Evolutionary conservation across 2,888 invertebrate species (phyloP).

Genomic region (Pollenia labialis): DNA sequence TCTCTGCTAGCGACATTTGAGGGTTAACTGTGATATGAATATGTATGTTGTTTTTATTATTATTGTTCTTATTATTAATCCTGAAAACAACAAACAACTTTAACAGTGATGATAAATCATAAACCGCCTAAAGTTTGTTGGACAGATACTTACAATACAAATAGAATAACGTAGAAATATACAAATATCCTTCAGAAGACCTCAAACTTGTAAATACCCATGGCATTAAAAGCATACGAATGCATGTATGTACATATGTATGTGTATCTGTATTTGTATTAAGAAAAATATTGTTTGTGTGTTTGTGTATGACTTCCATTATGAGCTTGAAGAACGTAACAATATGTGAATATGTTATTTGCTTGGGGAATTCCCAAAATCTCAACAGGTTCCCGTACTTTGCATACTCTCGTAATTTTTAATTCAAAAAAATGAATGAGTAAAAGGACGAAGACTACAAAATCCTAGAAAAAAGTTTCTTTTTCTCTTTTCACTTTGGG

Average conservation of each 20-base stretch:
- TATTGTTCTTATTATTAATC: slow-evolving; percentile 76
- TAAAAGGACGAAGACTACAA: slow-evolving; percentile 59
- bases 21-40: not conserved
- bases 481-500: slow-evolving; percentile 9
- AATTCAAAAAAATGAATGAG: slow-evolving; percentile 69
- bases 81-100: slow-evolving; percentile 80
- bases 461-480: slow-evolving; percentile 40
- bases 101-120: slow-evolving; percentile 82
- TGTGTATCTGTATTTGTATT: not conserved
- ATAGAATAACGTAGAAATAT: slow-evolving; percentile 47
- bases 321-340: slow-evolving; percentile 71
- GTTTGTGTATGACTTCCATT: slow-evolving; percentile 20
- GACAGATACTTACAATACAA: slow-evolving; percentile 66
- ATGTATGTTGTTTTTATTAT: slow-evolving; percentile 18
- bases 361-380: slow-evolving; percentile 84
- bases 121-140: slow-evolving; percentile 77
- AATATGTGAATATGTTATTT: slow-evolving; percentile 82
- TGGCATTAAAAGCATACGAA: slow-evolving; percentile 18
- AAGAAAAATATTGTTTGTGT: not conserved
- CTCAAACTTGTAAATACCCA: slow-evolving; percentile 66
- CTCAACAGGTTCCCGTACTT: slow-evolving; percentile 84
- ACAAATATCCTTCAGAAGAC: slow-evolving; percentile 67
- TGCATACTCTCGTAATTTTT: slow-evolving; percentile 75
- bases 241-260: not conserved
- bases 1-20: not conserved